These are phyloP conservation scores for Carollia perspicillata DNA, from an alignment of 2,113 vertebrate species.

Conservation along the genomic window DNA sequence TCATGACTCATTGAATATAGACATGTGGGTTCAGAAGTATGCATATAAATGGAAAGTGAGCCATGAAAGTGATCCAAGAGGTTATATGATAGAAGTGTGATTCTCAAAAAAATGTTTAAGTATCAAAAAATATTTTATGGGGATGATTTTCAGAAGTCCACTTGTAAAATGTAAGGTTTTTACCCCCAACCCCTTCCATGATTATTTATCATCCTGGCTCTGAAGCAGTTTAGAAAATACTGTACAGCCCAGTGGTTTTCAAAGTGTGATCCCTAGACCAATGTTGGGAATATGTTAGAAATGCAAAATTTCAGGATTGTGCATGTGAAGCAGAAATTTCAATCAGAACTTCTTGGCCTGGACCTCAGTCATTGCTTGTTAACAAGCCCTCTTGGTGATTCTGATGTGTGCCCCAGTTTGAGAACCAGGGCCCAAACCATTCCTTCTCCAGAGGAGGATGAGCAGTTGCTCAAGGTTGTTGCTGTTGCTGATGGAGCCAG, in stretches of 20 bases:
- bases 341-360: not conserved
- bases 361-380: not conserved
- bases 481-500: not conserved
- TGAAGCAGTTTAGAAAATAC: not conserved
- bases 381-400: not conserved
- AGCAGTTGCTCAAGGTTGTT: not conserved
- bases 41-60: not conserved
- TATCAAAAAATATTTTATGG: not conserved
- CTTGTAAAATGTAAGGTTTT: not conserved
- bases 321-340: not conserved
- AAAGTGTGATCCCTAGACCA: not conserved
- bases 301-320: not conserved
- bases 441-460: not conserved
- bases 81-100: not conserved
- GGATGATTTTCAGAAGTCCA: not conserved
- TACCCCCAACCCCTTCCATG: not conserved
- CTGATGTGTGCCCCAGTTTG: not conserved
- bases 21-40: not conserved
- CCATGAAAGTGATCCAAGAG: not conserved
- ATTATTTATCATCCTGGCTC: not conserved
- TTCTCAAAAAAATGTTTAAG: not conserved
- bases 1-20: not conserved
- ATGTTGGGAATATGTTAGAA: not conserved
- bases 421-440: not conserved
- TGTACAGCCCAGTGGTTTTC: not conserved